Evolutionary conservation across 1,140 invertebrate genomes (phyloP).

Genomic region (Andrena cerasifolii): DNA sequence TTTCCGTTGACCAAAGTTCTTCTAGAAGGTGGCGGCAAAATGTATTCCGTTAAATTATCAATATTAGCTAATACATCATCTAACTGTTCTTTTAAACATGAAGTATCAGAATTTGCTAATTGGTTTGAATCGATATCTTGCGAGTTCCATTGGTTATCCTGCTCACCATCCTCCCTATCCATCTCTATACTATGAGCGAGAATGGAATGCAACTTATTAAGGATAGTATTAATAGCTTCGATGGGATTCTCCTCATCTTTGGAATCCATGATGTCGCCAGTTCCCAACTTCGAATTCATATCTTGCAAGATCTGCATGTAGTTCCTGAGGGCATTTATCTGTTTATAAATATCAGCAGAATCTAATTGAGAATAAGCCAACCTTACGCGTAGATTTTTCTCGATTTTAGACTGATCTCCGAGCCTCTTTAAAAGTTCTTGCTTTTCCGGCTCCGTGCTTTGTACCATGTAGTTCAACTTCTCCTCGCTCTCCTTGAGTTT

Average conservation of each 20-base stretch:
- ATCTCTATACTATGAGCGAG: constrained; percentile 60
- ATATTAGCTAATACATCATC: constrained; percentile 50
- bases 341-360: constrained; percentile 73
- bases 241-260: constrained; percentile 67
- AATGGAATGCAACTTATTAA: constrained; percentile 71
- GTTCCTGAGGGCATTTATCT: constrained; percentile 75
- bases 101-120: constrained; percentile 57
- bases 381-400: constrained; percentile 64
- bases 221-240: constrained; percentile 71
- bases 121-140: constrained; percentile 63
- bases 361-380: constrained; percentile 66
- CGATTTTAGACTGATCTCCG: constrained; percentile 68
- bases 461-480: constrained; percentile 79
- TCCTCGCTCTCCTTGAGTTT: constrained; percentile 81
- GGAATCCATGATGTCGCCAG: constrained; percentile 51
- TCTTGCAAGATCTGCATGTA: constrained; percentile 73
- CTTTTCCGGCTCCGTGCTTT: constrained; percentile 77
- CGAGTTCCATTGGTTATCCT: constrained; percentile 69
- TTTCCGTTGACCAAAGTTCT: constrained; percentile 71
- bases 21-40: constrained; percentile 66
- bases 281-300: constrained; percentile 68
- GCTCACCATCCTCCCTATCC: constrained; percentile 48
- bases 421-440: constrained; percentile 75
- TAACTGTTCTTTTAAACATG: constrained; percentile 60
- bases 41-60: constrained; percentile 65